A percentile compares a stretch with the other conserved stretches of the same genome.
phyloP scores from a whole-genome alignment of 2,113 vertebrate genomes.

The Oplegnathus fasciatus region DNA sequence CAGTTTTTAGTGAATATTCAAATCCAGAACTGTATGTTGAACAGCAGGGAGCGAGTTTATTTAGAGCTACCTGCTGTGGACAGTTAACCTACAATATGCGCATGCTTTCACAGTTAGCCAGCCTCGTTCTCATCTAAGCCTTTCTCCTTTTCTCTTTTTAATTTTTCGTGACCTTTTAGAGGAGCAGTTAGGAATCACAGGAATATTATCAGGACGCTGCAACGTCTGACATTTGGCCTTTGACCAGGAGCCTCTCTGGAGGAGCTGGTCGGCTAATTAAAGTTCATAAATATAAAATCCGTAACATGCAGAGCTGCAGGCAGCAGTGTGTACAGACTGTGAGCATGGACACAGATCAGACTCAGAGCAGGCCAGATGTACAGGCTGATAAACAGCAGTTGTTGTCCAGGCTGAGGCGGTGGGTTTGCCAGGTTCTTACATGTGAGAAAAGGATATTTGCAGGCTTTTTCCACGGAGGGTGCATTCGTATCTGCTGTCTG shows the following conservation, averaged over 20 bases:
- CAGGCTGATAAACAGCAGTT: conserved; percentile 9
- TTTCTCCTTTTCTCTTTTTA: not conserved
- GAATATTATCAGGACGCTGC: not conserved
- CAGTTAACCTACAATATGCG: not conserved
- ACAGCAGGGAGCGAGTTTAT: not conserved
- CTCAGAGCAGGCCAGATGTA: conserved; percentile 13
- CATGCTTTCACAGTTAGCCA: not conserved
- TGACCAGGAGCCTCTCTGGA: not conserved
- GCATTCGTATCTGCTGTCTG: not conserved
- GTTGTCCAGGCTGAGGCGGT: not conserved
- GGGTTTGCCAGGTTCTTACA: conserved; percentile 8
- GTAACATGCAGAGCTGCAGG: not conserved
- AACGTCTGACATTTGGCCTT: not conserved
- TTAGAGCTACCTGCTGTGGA: not conserved
- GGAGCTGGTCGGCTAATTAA: not conserved
- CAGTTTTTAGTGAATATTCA: no score
- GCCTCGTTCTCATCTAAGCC: not conserved
- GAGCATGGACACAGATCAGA: not conserved
- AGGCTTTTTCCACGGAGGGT: not conserved
- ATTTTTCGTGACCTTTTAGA: not conserved
- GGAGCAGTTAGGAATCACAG: not conserved
- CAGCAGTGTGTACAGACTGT: not conserved
- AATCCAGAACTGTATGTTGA: no score
- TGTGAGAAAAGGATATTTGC: not conserved
- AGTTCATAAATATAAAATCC: not conserved